Evolutionary conservation across 2,888 invertebrate genomes (phyloP).

Genomic region (Abrostola tripartita): DNA sequence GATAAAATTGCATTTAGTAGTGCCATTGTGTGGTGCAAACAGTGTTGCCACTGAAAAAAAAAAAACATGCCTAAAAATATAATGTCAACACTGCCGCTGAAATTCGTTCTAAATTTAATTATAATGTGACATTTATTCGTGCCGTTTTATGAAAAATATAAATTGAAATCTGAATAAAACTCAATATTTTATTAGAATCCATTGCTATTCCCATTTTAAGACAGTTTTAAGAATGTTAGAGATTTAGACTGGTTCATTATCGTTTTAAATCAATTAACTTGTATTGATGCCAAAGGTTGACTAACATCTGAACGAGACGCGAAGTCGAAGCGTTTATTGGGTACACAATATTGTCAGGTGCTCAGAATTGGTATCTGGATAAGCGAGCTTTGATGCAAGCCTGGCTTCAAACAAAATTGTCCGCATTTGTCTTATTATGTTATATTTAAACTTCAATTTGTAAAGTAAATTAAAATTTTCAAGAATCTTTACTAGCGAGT

Average conservation of each 20-base stretch:
- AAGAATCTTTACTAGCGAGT: too few relatives aligned
- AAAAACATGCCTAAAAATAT: slow-evolving; percentile 50
- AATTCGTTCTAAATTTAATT: slow-evolving; percentile 26
- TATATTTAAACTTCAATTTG: too few relatives aligned
- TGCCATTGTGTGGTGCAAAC: slow-evolving; percentile 77
- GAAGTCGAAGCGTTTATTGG: slow-evolving; percentile 17
- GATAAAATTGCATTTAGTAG: slow-evolving; percentile 85
- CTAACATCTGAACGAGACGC: slow-evolving; percentile 47
- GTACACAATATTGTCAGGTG: slow-evolving; percentile 45
- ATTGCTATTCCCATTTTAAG: slow-evolving; percentile 17
- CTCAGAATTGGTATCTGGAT: slow-evolving; percentile 28
- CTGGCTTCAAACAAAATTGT: slow-evolving; percentile 21
- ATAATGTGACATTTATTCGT: slow-evolving; percentile 9
- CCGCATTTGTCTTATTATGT: neutral
- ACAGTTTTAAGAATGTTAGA: slow-evolving; percentile 16
- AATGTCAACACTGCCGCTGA: slow-evolving; percentile 54
- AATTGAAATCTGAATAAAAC: slow-evolving; percentile 11
- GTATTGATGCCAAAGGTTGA: slow-evolving; percentile 59
- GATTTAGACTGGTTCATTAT: slow-evolving; percentile 41
- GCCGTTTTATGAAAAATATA: slow-evolving; percentile 4
- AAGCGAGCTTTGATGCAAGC: slow-evolving; percentile 8
- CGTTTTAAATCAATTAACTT: slow-evolving; percentile 37
- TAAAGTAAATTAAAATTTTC: too few relatives aligned
- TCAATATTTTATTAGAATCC: slow-evolving; percentile 33
- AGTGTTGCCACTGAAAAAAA: slow-evolving; percentile 67